Conservation (phyloP, 1,140 invertebrate genomes). For the Drosophila tropicalis region DNA sequence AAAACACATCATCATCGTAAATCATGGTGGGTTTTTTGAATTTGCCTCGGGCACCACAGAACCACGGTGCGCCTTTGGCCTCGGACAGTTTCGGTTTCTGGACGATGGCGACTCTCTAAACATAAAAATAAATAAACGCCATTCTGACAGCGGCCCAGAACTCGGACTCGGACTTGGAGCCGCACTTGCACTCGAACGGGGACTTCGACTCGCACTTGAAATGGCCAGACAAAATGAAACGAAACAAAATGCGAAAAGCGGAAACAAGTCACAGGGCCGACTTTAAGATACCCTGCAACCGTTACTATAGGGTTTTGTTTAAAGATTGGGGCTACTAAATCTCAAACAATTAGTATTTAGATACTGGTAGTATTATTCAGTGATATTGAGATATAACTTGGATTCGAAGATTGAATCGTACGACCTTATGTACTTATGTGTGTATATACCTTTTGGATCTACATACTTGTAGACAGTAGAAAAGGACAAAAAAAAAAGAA, state of each 20-base stretch:
- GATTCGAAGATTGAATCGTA: no score
- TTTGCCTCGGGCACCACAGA: conserved; percentile 33
- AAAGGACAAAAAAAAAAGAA: not conserved
- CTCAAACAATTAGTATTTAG: no score
- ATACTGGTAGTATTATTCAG: no score
- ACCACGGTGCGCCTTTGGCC: conserved; percentile 29
- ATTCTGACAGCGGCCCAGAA: conserved; percentile 67
- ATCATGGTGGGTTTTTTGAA: conserved; percentile 74
- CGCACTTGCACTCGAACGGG: conserved; percentile 45
- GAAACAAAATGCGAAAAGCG: not conserved
- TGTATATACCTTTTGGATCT: not conserved
- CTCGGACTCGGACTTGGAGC: conserved; percentile 35
- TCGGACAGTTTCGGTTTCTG: conserved; percentile 52
- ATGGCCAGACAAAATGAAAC: conserved; percentile 12
- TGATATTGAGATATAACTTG: no score
- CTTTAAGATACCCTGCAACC: not conserved
- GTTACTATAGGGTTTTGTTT: no score
- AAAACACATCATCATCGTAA: conserved; percentile 79
- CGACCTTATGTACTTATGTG: no score
- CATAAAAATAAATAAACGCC: conserved; percentile 78
- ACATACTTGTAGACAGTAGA: not conserved
- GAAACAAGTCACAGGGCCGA: not conserved
- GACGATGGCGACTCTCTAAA: conserved; percentile 67
- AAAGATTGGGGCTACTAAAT: no score
- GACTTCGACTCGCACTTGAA: conserved; percentile 39